Evolutionary conservation across 2,888 invertebrate species (phyloP).

Genomic region (Bellardia pandia): DNA sequence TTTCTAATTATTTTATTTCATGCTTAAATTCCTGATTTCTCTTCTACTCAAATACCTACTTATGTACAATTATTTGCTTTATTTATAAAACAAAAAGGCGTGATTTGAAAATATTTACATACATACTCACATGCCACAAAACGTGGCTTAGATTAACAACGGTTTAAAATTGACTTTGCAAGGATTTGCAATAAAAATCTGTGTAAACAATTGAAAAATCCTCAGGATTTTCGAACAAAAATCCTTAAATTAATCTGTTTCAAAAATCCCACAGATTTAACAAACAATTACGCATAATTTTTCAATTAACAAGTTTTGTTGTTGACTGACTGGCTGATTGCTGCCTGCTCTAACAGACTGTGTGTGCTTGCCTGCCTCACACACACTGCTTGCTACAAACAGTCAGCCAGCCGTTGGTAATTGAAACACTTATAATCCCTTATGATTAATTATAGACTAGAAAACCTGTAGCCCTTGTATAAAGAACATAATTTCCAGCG

Average conservation of each 20-base stretch:
- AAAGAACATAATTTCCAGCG: neutral
- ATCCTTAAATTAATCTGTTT: conserved; percentile 49
- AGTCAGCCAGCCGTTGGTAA: conserved; percentile 50
- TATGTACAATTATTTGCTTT: neutral
- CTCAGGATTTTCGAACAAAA: neutral
- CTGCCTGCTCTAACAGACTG: neutral
- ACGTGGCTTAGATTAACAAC: conserved; percentile 33
- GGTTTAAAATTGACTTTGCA: conserved; percentile 55
- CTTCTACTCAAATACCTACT: neutral
- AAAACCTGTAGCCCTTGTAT: conserved; percentile 58
- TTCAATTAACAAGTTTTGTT: conserved; percentile 65
- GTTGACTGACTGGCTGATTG: neutral
- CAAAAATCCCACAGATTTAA: conserved; percentile 54
- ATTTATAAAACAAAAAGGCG: conserved; percentile 44
- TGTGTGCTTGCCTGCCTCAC: neutral
- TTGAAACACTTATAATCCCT: conserved; percentile 74
- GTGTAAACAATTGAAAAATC: conserved; percentile 42
- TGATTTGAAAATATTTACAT: conserved; percentile 57
- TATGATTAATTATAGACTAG: conserved; percentile 74
- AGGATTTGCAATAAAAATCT: conserved; percentile 44
- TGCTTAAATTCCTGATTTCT: too few relatives aligned
- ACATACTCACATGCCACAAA: conserved; percentile 40
- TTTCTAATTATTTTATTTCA: too few relatives aligned
- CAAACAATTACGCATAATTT: conserved; percentile 71
- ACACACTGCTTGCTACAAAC: neutral